Evolutionary conservation across 37 sponge, comb jelly and placozoan genomes (phyloP), one percentile per base, ranked within the genome.

Genomic region (Hormiphora californensis): DNA sequence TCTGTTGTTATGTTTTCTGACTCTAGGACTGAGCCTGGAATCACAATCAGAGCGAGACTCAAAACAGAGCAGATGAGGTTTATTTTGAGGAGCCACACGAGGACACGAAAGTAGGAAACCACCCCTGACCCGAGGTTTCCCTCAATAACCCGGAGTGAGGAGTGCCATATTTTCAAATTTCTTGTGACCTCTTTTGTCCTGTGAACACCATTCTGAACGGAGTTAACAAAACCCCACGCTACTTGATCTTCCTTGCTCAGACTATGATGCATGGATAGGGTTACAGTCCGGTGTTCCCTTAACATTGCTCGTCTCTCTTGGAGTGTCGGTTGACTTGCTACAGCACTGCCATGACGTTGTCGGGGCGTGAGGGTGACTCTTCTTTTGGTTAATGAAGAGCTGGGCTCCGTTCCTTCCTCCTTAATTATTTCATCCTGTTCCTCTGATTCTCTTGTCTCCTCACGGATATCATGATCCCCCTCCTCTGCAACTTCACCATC

Each of bases 21-120:
- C 11, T 21, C 35, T 46, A 73, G 40, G 46, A 43, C 40, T 3
- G 39, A 21, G 1, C 81, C 81, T 1, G 81, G 81, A 0, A 23
- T 30, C 46, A 40, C 44, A 22, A 73, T 73, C 19, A 73, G 44
- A 21, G 27, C 81, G 1, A 73, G 25, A 21, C n/a, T 22, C 2
- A 73, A 23, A 0, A 41, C 25, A 43, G 43, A 43, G 81, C 81
- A 73, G 9, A 73, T 43, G 28, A 73, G n/a, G 46, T 73, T 73
- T 1, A 73, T 73, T 17, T 73, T 73, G 46, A 73, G 81, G n/a
- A 73, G 5, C 81, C 81, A 73, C 27, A 73, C 46, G 7, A 73
- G 19, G 0, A 73, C 81, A 43, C 43, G 40, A 28, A 73, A 73
- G 23, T 73, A 73, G 4, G 81, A 43, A 30, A 22, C 40, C 25